Evolutionary conservation across 2,113 vertebrate species (phyloP), one percentile per base, ranked within the genome.

Genomic region (Cinclus mexicanus): DNA sequence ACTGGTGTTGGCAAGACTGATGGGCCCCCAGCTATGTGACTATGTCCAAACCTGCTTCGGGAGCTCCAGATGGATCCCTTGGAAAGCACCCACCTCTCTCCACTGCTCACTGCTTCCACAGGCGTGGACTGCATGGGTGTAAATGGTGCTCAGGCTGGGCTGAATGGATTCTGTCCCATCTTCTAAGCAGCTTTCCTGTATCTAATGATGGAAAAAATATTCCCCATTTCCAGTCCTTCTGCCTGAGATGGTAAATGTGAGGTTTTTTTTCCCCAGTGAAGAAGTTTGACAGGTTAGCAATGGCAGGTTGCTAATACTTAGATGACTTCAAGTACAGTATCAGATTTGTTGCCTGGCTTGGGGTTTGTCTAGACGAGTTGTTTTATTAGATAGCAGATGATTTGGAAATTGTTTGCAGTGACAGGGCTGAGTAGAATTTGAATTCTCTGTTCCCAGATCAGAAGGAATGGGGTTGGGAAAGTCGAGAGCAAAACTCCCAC

Each of bases 381-480:
- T 97, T 97, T 97, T 97, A 96, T 95, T 96, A 97, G 87, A 93
- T 77, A 96, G 74, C 96, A 98, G 91, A 96, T 96, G 87, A 94
- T 91, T 97, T 97, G 90, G 95, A 97, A 96, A 97, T 94, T 69
- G 95, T 95, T 92, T 94, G 61, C 91, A 53, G 46, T 71, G 95
- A 94, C 93, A 97, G 50, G 84, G 52, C 22, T 91, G 88, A 96
- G 90, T 82, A 60, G 71, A 95, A 95, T 96, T 72, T 91, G 86
- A 96, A 92, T 94, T 94, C 46, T 93, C 75, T 94, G 31, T 84
- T 96, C 35, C 42, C 75, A 88, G 57, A 88, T 46, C 75, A 63
- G 71, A 89, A 89, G 28, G 60, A 90, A 65, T 84, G 74, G 46
- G 42, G 21, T n/a, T 61, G 44, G 29, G 9, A 87, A 86, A 65